These are phyloP conservation scores for Suricata suricatta DNA, from an alignment of 2,113 vertebrate genomes.

Conservation along the genomic window DNA sequence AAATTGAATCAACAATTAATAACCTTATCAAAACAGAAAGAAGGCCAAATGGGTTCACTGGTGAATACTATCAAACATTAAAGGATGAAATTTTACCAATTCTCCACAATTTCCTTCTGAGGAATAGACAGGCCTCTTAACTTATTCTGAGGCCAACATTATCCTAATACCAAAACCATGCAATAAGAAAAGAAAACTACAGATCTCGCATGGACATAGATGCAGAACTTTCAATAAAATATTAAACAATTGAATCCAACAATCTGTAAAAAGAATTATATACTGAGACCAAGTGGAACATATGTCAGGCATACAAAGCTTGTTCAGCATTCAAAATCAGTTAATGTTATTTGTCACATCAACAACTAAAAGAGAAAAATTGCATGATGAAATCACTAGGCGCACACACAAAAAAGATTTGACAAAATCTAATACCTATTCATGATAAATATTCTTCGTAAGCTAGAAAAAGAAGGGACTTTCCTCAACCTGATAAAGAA, in stretches of 20 bases:
- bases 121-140: neutral
- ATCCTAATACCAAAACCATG: neutral
- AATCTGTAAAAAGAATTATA: neutral
- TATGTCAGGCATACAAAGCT: neutral
- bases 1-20: neutral
- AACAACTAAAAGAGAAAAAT: neutral
- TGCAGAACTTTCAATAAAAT: neutral
- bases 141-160: neutral
- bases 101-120: neutral
- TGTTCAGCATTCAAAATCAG: neutral
- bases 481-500: too few species aligned
- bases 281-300: neutral
- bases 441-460: neutral
- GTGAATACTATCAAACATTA: neutral
- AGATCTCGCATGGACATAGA: neutral
- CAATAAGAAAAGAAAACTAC: neutral
- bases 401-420: neutral
- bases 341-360: neutral
- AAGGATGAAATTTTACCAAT: neutral
- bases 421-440: neutral
- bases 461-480: neutral
- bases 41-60: neutral
- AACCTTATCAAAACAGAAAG: neutral
- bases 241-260: neutral
- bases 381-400: neutral